Base-by-base conservation (phyloP, 2,113 vertebrate species). In the Acinonyx jubatus region DNA sequence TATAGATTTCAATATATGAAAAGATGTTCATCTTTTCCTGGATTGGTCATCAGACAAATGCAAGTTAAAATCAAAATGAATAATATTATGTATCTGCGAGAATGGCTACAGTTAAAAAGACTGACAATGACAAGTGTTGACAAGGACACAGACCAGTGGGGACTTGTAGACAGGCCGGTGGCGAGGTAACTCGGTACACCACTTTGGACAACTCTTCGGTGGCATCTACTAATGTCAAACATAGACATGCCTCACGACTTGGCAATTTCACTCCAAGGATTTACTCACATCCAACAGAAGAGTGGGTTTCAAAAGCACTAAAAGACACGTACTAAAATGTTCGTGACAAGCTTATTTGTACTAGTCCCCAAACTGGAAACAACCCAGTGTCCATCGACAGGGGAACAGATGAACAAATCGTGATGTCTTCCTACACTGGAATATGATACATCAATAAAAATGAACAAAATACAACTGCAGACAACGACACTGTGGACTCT, bases 61-160 rank as follows among this genome's bases (percentile, higher is more conserved):
- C 69, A 55, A 94, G 50, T 81, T 10, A 19, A 74, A 97, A 79
- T 4, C 15, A 7, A 50, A 94, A 90, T 61, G 29, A 94, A 61
- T 71, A 85, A 86, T 13, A 29, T 55, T 18, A n/a, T 7, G 57
- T 10, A 63, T 63, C 61, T 41, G 19, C 29, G 38, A 27, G 65
- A 86, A 73, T 23, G 69, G 36, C 83, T 96, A 69, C 63, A 81
- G 23, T 69, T 25, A 27, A 38, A 65, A 73, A 89, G 38, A 31
- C 41, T 69, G 71, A 76, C 48, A 16, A 29, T 33, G 55, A 36
- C n/a, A 36, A 25, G 65, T n/a, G 18, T 31, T 16, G 36, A 45
- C 41, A 31, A 71, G 29, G 61, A 65, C 8, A 7, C 7, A 31
- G 79, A 65, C 85, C 52, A 7, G 16, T 5, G 13, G 48, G 15